Conservation (phyloP, 2,797 vertebrate species). For the Argentina silus region DNA sequence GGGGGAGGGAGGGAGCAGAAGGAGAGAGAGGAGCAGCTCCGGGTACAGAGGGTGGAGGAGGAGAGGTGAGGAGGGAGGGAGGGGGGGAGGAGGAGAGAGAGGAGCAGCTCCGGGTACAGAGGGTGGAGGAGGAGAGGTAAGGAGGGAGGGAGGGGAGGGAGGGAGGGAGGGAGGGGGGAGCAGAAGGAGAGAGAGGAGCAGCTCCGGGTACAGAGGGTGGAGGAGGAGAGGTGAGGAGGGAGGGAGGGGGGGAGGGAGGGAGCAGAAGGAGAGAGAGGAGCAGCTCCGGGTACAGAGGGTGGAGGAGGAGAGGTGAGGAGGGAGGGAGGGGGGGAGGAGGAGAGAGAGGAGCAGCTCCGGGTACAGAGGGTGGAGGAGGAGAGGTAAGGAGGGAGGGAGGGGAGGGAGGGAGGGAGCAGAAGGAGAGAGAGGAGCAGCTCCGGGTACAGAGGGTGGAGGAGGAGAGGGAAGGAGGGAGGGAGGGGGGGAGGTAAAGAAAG, state of each 20-base stretch:
- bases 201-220: slow-evolving; percentile 82
- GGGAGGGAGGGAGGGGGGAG: slow-evolving; percentile 85
- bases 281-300: slow-evolving; percentile 83
- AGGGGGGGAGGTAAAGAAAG: slow-evolving; percentile 54
- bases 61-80: slow-evolving; percentile 77
- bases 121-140: slow-evolving; percentile 85
- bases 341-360: slow-evolving; percentile 84
- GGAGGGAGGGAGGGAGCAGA: slow-evolving; percentile 86
- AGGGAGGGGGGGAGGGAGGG: slow-evolving; percentile 77
- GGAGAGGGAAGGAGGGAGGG: slow-evolving; percentile 77
- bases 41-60: slow-evolving; percentile 83
- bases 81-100: not conserved
- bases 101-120: not conserved
- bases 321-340: slow-evolving; percentile 60
- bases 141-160: slow-evolving; percentile 30
- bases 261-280: slow-evolving; percentile 87
- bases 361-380: slow-evolving; percentile 84
- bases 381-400: slow-evolving; percentile 72
- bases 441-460: slow-evolving; percentile 83
- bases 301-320: slow-evolving; percentile 85
- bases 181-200: slow-evolving; percentile 86
- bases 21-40: slow-evolving; percentile 84
- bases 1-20: slow-evolving; percentile 84
- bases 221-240: slow-evolving; percentile 82
- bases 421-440: slow-evolving; percentile 85